Base-by-base conservation (phyloP, 2,888 invertebrate genomes). In the Dasypogon diadema region DNA sequence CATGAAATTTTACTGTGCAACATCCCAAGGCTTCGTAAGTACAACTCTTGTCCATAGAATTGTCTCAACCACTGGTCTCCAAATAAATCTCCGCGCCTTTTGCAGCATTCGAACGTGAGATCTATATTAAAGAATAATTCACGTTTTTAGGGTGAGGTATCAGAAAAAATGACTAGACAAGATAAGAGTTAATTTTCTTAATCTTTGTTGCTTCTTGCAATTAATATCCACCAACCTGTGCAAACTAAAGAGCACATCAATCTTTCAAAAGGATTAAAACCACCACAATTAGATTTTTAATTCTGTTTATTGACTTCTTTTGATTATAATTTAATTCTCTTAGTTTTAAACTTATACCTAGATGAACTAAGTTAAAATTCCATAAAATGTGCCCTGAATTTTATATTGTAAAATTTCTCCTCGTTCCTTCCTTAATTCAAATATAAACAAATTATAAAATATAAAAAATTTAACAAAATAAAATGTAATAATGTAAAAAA, bases 371-470 rank as follows among this genome's bases (percentile, higher is more conserved):
- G 21, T 42, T 42, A 73, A 73, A 55, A 55, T 37, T 54, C 55
- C 24, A 70, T 46, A 60, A 72, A 77, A 68, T 75, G 77, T 77
- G 77, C 77, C 77, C 77, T 77, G 77, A 77, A 70, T 77, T 77
- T 46, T 48, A 70, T 34, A 60, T 72, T 60, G 48, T 56, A 56
- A 56, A 56, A n/a, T 56, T 8, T 46, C 14, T 63, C 30, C 56
- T 56, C 2, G 2, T 34, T 70, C 22, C 16, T 48, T 58, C 68
- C 30, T 26, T 14, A 75, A 58, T 58, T 58, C 10, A 48, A 60
- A 60, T 22, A 24, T 46, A 10, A 65, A 65, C 46, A 65, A 65
- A 65, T 37, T 21, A 42, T 65, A 65, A 46, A 65, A 65, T 65
- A 65, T 65, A 24, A 16, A 65, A 65, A 51, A 60, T 16, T 26